Evolutionary conservation across 2,113 vertebrate genomes (phyloP).

Genomic region (Xyrauchen texanus): DNA sequence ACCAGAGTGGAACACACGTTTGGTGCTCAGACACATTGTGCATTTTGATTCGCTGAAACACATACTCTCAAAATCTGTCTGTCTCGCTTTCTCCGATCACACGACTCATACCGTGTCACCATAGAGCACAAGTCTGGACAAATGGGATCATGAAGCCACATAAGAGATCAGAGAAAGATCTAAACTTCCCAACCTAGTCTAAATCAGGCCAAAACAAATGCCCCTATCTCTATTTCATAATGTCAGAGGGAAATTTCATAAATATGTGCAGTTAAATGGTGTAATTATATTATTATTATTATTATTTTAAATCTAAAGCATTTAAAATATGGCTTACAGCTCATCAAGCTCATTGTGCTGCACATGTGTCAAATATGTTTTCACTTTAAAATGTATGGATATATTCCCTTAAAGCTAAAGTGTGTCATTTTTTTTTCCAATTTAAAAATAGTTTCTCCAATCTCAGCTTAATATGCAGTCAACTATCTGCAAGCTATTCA

Average conservation of each 20-base stretch:
- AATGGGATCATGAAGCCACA: neutral
- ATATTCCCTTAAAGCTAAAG: too few species aligned
- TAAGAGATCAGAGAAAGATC: conserved; percentile 7
- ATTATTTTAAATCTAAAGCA: too few species aligned
- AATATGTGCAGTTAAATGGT: neutral
- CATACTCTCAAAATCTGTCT: conserved; percentile 40
- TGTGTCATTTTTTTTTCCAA: too few species aligned
- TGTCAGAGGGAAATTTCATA: too few species aligned
- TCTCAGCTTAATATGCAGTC: too few species aligned
- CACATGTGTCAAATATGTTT: neutral
- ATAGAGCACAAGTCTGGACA: conserved; percentile 35
- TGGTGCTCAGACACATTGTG: neutral
- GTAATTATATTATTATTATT: too few species aligned
- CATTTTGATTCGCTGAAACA: conserved; percentile 5
- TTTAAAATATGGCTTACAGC: neutral
- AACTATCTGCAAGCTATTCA: too few species aligned
- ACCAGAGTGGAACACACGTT: conserved; percentile 4
- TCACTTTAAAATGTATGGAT: too few species aligned
- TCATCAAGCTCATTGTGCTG: neutral
- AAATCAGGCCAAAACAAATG: too few species aligned
- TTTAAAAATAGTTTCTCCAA: too few species aligned
- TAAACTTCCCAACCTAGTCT: neutral
- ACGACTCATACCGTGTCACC: conserved; percentile 29
- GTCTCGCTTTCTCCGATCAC: neutral
- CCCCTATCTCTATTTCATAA: too few species aligned